phyloP scores from a whole-genome alignment of 2,888 invertebrate genomes.

The Fabriciana adippe region DNA sequence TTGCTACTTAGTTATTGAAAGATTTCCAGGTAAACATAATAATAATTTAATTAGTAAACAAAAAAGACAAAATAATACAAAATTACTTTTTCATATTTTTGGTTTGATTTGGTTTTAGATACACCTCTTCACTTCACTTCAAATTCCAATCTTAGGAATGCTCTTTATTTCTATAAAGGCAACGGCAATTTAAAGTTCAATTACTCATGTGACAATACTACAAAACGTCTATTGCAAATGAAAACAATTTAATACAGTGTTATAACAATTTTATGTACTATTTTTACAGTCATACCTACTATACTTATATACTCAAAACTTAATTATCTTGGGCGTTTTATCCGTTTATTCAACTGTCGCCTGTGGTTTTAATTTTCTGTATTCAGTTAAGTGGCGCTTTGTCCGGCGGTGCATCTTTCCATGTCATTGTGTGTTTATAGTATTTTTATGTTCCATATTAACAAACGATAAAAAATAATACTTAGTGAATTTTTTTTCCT shows the following conservation, averaged over 20 bases:
- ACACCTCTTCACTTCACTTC: too few relatives aligned
- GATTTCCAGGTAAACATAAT: too few relatives aligned
- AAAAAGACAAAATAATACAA: too few relatives aligned
- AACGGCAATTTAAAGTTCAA: too few relatives aligned
- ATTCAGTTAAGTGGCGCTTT: conserved; percentile 16
- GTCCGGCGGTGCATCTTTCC: conserved; percentile 1
- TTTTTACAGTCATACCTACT: conserved; percentile 1
- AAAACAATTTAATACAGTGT: background rate
- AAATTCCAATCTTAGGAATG: too few relatives aligned
- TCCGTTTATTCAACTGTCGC: conserved; percentile 31
- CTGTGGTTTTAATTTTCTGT: conserved; percentile 26
- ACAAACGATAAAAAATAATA: too few relatives aligned
- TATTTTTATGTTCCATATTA: background rate
- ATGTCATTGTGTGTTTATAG: background rate
- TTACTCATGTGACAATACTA: background rate
- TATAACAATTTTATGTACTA: background rate
- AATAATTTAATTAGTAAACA: too few relatives aligned
- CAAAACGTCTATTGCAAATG: background rate
- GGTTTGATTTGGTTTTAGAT: too few relatives aligned
- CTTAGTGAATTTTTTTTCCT: too few relatives aligned
- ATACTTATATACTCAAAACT: conserved; percentile 9
- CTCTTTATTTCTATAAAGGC: too few relatives aligned
- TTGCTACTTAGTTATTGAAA: too few relatives aligned
- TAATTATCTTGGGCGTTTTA: conserved; percentile 24
- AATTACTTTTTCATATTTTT: too few relatives aligned